Base-by-base conservation (phyloP, 2,888 invertebrate genomes). In the Thera britannica region DNA sequence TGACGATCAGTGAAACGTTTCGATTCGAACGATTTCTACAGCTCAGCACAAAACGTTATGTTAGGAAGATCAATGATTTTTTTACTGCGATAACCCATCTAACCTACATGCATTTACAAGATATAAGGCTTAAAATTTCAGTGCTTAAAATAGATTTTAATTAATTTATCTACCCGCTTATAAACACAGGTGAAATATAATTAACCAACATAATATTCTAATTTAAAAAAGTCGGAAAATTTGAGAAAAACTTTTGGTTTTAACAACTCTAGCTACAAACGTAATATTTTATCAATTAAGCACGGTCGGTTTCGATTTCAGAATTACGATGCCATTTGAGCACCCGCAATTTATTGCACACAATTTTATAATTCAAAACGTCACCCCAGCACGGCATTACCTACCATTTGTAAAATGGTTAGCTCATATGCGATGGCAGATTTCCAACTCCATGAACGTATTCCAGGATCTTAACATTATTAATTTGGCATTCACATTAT, bases 231-330 rank as follows among this genome's bases (percentile, higher is more conserved):
- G 49, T n/a, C 58, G 58, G 58, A 49, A 49, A 46, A 41, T n/a
- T 58, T 2, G 8, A 6, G 52, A 38, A 38, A 36, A 36, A 12
- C 34, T 46, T 44, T 54, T 54, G 8, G 52, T 49, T 51, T 58
- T 65, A 11, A 8, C 60, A 56, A 51, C 35, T 34, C 58, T 36
- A 41, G 36, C 52, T 54, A 62, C 51, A 58, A 84, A 82, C 80
- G 83, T 85, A 87, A 90, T 93, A 92, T 89, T 90, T 93, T 89
- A 91, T 89, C 85, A 89, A 90, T 92, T 92, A 87, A 83, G 79
- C 81, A 89, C 86, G 90, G 87, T 88, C 77, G 85, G 87, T 85
- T 90, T 88, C 85, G 83, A 88, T 89, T 89, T 87, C 76, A 79
- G 77, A 81, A 86, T 89, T 86, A 85, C 78, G 75, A 75, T 80